Evolutionary conservation across 1,140 invertebrate genomes (phyloP).

Genomic region (Armadillidium nasatum): DNA sequence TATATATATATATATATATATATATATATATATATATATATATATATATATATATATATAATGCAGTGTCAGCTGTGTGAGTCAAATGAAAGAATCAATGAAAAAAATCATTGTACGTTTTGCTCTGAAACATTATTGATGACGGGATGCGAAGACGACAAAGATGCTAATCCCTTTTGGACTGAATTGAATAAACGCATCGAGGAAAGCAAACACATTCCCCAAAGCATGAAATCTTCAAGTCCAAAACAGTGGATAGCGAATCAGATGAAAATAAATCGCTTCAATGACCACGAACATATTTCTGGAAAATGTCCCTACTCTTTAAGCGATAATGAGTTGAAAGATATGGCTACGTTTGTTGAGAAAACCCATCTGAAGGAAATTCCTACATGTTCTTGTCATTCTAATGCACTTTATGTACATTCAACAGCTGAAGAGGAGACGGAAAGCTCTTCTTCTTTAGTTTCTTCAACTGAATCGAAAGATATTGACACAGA

Average conservation of each 20-base stretch:
- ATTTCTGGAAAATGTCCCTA: not conserved
- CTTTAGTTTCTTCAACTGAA: not conserved
- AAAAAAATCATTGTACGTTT: not conserved
- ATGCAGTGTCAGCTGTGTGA: not conserved
- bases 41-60: constrained; percentile 13
- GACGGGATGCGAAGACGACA: not conserved
- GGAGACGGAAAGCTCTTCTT: not conserved
- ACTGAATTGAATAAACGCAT: not conserved
- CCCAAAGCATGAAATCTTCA: not conserved
- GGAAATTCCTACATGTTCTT: not conserved
- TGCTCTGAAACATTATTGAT: not conserved
- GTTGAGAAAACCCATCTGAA: not conserved
- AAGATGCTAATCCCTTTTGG: not conserved
- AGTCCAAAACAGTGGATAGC: not conserved
- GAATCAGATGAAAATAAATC: not conserved
- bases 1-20: constrained; percentile 15
- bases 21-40: constrained; percentile 14
- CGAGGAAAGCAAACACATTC: not conserved
- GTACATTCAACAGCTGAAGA: not conserved
- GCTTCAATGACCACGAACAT: not conserved
- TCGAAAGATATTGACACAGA: not conserved
- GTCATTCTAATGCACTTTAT: not conserved
- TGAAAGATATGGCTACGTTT: not conserved
- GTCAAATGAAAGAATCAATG: not conserved
- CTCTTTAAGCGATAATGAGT: not conserved